These are phyloP conservation scores for Heterodera schachtii DNA, from an alignment of 1,140 invertebrate species.

Conservation along the genomic window DNA sequence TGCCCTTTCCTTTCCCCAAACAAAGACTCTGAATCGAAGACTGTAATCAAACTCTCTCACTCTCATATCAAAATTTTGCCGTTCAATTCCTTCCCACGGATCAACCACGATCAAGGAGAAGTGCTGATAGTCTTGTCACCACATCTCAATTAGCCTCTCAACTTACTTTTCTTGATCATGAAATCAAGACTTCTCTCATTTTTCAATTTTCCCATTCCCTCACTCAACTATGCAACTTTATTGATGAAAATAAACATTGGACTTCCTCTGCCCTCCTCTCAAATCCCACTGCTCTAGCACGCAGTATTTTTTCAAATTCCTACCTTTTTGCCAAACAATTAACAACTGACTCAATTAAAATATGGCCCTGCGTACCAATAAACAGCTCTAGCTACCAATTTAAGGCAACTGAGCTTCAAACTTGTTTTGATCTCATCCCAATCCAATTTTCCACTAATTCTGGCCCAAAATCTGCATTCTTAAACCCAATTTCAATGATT, in stretches of 20 bases:
- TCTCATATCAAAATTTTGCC: background rate
- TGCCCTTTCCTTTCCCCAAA: background rate
- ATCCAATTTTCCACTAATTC: background rate
- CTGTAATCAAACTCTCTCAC: background rate
- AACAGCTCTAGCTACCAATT: background rate
- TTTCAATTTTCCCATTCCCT: constrained; percentile 18
- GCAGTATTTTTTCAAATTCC: background rate
- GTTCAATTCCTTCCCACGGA: background rate
- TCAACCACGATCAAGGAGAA: background rate
- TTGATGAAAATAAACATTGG: constrained; percentile 3
- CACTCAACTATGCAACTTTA: background rate
- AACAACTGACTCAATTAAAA: background rate
- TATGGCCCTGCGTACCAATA: constrained; percentile 7
- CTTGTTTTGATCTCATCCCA: background rate
- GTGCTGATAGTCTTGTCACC: background rate
- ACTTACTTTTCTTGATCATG: background rate
- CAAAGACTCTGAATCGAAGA: background rate
- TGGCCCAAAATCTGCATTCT: background rate
- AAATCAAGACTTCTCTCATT: background rate
- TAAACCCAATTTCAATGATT: background rate
- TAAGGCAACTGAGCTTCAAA: background rate
- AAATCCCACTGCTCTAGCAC: background rate
- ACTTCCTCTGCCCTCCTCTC: background rate
- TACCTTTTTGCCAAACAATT: background rate
- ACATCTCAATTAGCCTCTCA: background rate